Base-by-base conservation (phyloP, 2,113 vertebrate genomes). In the Neopipo cinnamomea region DNA sequence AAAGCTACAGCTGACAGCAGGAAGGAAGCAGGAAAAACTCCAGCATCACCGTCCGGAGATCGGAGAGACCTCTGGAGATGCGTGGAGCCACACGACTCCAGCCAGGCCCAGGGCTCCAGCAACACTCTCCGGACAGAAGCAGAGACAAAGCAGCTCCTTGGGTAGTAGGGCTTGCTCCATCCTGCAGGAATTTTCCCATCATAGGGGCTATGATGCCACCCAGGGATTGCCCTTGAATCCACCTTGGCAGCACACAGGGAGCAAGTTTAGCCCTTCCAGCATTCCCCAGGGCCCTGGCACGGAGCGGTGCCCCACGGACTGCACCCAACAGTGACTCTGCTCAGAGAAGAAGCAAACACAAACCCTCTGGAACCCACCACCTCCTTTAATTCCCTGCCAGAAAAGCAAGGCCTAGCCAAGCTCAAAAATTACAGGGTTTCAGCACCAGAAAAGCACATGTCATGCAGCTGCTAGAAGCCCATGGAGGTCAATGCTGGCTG, bases 1-100 rank as follows among this genome's bases (percentile, higher is more conserved):
- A 96, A 94, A 97, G 96, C 90, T 88, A 7, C 92, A 91, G 92
- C 49, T 31, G 66, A 74, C 85, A 89, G 96, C 92, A 96, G 96
- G 96, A 97, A 97, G 96, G 96, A 97, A 96, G 71, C 96, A 96
- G 95, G 95, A 97, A 96, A 90, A 76, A 65, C 76, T 79, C 73
- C 86, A 3, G 71, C 91, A 95, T 92, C 58, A 4, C 70, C 13
- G 2, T 85, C 78, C 88, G 16, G 91, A 94, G 49, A 75, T 75
- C 0, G 0, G 31, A 68, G 71, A 65, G 87, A 83, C 58, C 35
- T 71, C 53, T 3, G 21, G 83, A 71, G 33, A 55, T 33, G 2
- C 6, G 0, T 2, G 2, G 78, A 59, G 91, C 90, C 25, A 6
- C 83, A 50, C 20, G 10, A 46, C 50, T 80, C 47, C 1, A 5